Conservation (phyloP, 2,797 vertebrate genomes). For the Sebastes melanostomus region DNA sequence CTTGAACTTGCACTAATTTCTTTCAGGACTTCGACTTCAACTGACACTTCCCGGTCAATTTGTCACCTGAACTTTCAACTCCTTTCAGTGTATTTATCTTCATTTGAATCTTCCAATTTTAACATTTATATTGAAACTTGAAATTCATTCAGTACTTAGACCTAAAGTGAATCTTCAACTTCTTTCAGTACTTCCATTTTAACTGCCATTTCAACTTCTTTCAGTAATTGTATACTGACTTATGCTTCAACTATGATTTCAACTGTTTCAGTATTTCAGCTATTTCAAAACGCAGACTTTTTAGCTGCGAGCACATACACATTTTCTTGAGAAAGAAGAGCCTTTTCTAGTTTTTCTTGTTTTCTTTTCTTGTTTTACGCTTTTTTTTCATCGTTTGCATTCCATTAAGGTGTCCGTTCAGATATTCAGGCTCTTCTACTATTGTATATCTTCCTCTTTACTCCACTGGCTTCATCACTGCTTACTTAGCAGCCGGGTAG, state of each 20-base stretch:
- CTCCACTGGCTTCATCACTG: slow-evolving; percentile 4
- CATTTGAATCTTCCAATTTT: neutral
- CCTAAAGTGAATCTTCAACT: neutral
- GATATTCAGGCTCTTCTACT: neutral
- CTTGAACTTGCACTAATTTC: neutral
- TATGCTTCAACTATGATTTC: neutral
- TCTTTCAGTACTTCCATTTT: neutral
- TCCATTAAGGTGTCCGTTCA: neutral
- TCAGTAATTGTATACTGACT: neutral
- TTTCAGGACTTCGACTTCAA: neutral
- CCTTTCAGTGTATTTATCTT: neutral
- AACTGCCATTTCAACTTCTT: neutral
- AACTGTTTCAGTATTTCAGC: neutral
- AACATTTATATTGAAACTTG: neutral
- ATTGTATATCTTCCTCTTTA: neutral
- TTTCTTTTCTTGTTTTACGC: neutral
- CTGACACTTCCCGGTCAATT: neutral
- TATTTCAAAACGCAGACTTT: neutral
- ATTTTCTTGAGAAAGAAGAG: neutral
- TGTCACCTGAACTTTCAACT: neutral
- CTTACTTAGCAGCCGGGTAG: slow-evolving; percentile 20
- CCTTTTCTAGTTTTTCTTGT: neutral
- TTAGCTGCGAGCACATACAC: neutral
- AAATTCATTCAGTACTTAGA: neutral
- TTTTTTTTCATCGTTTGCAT: no score